Conservation (phyloP, 2,888 invertebrate genomes). For the Lasioglossum zephyrum region DNA sequence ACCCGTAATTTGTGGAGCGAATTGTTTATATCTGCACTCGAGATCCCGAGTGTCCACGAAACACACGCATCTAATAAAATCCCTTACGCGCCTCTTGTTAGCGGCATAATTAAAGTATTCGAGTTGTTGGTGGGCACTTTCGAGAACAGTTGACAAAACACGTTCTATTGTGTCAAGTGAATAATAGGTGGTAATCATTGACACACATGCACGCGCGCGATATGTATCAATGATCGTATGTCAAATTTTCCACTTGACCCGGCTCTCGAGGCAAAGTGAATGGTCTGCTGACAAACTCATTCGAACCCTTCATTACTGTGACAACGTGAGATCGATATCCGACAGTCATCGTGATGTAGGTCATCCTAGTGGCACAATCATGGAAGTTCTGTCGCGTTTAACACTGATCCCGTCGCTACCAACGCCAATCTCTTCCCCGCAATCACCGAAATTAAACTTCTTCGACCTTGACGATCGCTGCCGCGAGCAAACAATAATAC, state of each 20-base stretch:
- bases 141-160: neutral
- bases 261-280: constrained; percentile 58
- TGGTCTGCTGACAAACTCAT: constrained; percentile 67
- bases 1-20: neutral
- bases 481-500: neutral
- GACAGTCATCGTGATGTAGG: constrained; percentile 70
- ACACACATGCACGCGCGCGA: constrained; percentile 11
- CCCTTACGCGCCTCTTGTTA: neutral
- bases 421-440: neutral
- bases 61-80: neutral
- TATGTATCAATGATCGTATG: constrained; percentile 47
- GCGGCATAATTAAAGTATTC: neutral
- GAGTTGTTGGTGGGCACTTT: neutral
- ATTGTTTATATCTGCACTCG: neutral
- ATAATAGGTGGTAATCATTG: constrained; percentile 31
- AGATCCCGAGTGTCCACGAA: neutral
- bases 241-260: constrained; percentile 72
- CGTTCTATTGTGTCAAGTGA: neutral
- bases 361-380: constrained; percentile 59
- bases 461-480: neutral
- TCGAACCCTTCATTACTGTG: constrained; percentile 64
- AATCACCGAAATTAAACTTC: neutral
- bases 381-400: constrained; percentile 51
- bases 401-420: neutral
- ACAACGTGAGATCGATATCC: constrained; percentile 60